Conservation (phyloP, 2,797 vertebrate genomes). For the Oreochromis mossambicus region DNA sequence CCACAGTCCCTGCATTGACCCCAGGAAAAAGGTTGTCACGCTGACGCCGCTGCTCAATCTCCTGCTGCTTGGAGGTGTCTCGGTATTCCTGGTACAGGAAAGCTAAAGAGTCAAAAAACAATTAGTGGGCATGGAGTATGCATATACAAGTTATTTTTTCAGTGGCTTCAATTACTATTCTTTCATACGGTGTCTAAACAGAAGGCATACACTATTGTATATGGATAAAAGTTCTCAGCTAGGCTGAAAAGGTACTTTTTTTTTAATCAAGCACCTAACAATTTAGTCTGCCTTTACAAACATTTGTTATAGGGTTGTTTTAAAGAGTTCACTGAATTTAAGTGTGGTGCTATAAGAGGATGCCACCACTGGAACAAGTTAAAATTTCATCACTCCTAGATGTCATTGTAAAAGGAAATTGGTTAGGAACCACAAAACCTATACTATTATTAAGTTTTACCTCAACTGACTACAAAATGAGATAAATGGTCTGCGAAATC, state of each 20-base stretch:
- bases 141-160: neutral
- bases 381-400: neutral
- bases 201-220: neutral
- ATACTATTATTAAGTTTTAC: neutral
- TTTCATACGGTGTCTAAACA: neutral
- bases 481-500: neutral
- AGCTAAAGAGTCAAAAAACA: constrained; percentile 66
- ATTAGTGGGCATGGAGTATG: neutral
- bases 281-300: neutral
- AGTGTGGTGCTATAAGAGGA: neutral
- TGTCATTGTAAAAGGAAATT: neutral
- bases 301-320: neutral
- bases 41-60: constrained; percentile 88
- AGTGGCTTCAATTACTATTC: neutral
- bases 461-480: neutral
- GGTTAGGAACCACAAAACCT: neutral
- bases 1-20: neutral
- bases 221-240: neutral
- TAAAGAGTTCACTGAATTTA: neutral
- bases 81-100: constrained; percentile 96
- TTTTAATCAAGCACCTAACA: neutral
- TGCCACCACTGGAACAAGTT: neutral
- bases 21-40: constrained; percentile 75
- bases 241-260: neutral
- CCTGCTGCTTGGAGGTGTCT: constrained; percentile 90